phyloP scores from a whole-genome alignment of 1,140 invertebrate genomes.

The Phymorhynchus buccinoides region DNA sequence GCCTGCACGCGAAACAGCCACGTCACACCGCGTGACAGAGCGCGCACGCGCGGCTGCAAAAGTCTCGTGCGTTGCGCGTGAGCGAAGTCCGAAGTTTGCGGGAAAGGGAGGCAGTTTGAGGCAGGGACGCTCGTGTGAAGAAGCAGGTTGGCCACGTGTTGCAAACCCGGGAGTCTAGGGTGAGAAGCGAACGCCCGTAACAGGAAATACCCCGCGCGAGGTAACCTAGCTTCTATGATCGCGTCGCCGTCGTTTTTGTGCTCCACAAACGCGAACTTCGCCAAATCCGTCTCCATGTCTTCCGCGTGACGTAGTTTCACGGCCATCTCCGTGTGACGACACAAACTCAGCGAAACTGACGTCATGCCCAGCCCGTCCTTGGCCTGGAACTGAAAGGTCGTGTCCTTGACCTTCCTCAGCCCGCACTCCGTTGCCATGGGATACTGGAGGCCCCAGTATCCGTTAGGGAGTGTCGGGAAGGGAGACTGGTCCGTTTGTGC shows the following conservation, averaged over 20 bases:
- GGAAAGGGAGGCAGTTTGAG: not conserved
- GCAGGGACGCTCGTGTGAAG: not conserved
- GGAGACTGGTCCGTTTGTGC: not conserved
- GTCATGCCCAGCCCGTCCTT: not conserved
- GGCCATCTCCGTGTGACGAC: not conserved
- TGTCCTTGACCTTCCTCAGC: not conserved
- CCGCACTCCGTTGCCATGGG: constrained; percentile 19
- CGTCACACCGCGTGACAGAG: not conserved
- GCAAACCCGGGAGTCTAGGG: not conserved
- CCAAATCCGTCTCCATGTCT: not conserved
- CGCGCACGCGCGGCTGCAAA: not conserved
- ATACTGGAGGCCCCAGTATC: not conserved
- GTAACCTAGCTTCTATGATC: not conserved
- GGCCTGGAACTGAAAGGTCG: not conserved
- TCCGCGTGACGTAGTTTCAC: not conserved
- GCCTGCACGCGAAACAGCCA: not conserved
- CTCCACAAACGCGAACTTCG: not conserved
- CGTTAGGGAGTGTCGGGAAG: not conserved
- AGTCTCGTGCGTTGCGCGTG: not conserved
- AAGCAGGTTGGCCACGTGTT: not conserved
- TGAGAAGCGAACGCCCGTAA: not conserved
- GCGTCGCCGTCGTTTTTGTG: constrained; percentile 11
- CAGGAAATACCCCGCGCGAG: not conserved
- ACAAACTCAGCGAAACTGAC: not conserved
- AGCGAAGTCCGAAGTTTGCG: not conserved